Evolutionary conservation across 1,140 invertebrate genomes (phyloP), one percentile per base, ranked within the genome.

Genomic region (Drosophila grimshawi): DNA sequence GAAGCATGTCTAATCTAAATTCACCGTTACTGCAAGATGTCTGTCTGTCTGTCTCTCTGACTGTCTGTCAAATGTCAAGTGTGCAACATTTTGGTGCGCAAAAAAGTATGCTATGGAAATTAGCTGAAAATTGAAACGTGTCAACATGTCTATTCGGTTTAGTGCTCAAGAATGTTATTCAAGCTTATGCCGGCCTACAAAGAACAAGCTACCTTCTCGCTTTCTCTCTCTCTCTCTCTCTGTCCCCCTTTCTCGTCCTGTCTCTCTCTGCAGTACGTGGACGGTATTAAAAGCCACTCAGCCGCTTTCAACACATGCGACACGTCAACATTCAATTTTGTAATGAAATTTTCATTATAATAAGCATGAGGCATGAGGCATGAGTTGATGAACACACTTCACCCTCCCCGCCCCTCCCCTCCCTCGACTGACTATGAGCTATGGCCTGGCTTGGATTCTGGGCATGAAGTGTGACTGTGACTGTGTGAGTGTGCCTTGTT

Each of bases 301-400:
- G 75, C 4, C 39, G 61, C 72, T 19, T 19, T 59, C 46, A 52
- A 64, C 85, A 88, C 76, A 86, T 89, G 83, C 69, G 80, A 83
- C 83, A 86, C 85, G 76, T 89, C 83, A 86, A 89, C 83, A 86
- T 89, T 86, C 83, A 86, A 86, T 86, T 86, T 86, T 88, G 68
- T 86, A 77, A 86, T 86, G 83, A 88, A 86, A 86, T 86, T 83
- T 83, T 88, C 81, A 83, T 88, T 89, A 88, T 83, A 80, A 86
- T 82, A 86, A 88, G 61, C 55, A 59, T 53, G 52, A 76, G 67
- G 45, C 53, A 37, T 0, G 10, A 43, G 39, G 39, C 39, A 43
- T 43, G 10, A 61, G 61, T 66, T 72, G 55, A 64, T 72, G 49
- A 65, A 60, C 39, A 52, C 49, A 39, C 68, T 43, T n/a, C 61